Conservation (phyloP, 1,140 invertebrate species). For the Liolophura sinensis region DNA sequence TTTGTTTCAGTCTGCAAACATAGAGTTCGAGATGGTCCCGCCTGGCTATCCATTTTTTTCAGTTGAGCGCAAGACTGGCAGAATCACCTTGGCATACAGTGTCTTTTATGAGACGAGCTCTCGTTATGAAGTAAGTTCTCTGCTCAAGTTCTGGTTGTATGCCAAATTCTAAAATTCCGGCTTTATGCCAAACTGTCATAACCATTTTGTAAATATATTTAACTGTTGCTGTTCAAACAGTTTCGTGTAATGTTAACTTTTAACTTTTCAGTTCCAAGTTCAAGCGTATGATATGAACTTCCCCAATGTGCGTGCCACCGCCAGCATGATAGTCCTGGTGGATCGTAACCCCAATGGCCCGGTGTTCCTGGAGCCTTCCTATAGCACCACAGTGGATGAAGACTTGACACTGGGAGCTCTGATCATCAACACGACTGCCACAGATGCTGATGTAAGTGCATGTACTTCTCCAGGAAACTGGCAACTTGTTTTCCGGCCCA, state of each 20-base stretch:
- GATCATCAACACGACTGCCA: conserved; percentile 35
- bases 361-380: conserved; percentile 16
- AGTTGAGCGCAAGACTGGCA: not conserved
- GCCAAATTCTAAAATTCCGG: too few relatives aligned
- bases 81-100: not conserved
- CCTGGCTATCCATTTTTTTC: not conserved
- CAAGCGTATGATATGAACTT: conserved; percentile 33
- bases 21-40: not conserved
- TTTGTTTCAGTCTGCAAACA: too few relatives aligned
- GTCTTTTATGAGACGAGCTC: not conserved
- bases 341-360: conserved; percentile 34
- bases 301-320: conserved; percentile 23
- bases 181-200: too few relatives aligned
- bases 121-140: too few relatives aligned
- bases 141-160: too few relatives aligned
- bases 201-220: too few relatives aligned
- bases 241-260: conserved; percentile 7
- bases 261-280: conserved; percentile 32
- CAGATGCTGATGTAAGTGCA: conserved; percentile 45
- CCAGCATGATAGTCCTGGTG: conserved; percentile 28
- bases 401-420: conserved; percentile 29
- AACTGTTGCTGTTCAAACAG: too few relatives aligned
- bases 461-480: not conserved
- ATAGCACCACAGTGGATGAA: conserved; percentile 22
- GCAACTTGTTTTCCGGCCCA: not conserved